These are phyloP conservation scores for Manis javanica DNA, from an alignment of 2,797 vertebrate genomes.

Conservation along the genomic window DNA sequence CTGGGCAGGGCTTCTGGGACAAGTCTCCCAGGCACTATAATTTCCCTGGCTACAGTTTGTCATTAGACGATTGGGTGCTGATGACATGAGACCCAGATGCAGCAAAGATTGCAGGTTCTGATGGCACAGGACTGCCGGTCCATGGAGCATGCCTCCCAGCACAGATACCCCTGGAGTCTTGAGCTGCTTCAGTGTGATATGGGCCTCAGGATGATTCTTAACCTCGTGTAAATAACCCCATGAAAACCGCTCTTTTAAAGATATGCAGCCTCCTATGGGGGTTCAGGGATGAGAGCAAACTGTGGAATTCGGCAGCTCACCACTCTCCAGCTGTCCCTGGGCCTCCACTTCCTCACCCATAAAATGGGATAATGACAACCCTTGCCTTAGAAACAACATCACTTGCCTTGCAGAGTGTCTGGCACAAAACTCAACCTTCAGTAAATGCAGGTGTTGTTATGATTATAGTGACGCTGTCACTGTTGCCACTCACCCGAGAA, in stretches of 20 bases:
- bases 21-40: slow-evolving; percentile 29
- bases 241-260: background rate
- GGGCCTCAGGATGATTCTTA: background rate
- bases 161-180: background rate
- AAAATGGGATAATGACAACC: background rate
- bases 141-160: background rate
- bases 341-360: background rate
- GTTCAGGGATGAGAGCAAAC: background rate
- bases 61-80: slow-evolving; percentile 65
- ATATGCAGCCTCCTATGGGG: background rate
- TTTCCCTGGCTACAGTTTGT: slow-evolving; percentile 62
- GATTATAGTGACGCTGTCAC: fast-evolving
- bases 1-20: slow-evolving; percentile 4
- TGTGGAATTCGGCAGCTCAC: background rate
- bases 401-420: background rate
- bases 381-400: background rate
- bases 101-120: slow-evolving; percentile 62
- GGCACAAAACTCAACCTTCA: background rate
- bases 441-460: background rate
- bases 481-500: background rate
- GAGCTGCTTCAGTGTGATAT: background rate
- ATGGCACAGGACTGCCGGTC: background rate
- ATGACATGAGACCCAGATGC: background rate
- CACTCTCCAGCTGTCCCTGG: background rate
- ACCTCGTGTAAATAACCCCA: background rate